Percentiles rank a stretch among this genome's conserved stretches.
Evolutionary conservation across 2,888 invertebrate species (phyloP).

Genomic region (Tanypteryx hageni): DNA sequence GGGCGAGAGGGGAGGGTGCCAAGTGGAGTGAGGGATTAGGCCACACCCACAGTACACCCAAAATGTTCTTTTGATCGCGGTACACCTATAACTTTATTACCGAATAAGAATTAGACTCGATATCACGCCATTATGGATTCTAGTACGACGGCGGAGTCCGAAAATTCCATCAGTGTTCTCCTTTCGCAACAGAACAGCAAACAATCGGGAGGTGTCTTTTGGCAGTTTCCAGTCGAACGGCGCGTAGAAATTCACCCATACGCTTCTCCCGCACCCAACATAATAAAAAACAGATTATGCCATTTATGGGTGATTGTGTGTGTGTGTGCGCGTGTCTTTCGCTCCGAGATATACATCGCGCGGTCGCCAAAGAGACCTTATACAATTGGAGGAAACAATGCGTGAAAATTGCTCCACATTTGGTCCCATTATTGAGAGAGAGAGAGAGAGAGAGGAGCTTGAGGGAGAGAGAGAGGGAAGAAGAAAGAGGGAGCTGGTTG

Average conservation of each 20-base stretch:
- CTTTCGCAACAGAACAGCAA: no score
- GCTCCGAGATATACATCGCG: not conserved
- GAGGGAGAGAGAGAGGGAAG: not conserved
- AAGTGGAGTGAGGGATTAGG: no score
- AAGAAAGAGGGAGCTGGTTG: not conserved
- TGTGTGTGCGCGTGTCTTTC: not conserved
- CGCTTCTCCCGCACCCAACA: not conserved
- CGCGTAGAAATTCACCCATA: not conserved
- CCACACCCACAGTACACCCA: no score
- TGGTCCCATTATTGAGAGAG: not conserved
- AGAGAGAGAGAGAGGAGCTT: not conserved
- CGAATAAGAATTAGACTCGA: no score
- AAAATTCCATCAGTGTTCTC: no score
- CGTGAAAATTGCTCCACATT: conserved; percentile 15
- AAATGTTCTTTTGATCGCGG: no score
- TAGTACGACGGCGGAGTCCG: no score
- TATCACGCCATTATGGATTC: no score
- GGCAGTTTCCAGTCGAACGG: no score
- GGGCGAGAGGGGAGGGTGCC: no score
- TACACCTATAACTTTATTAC: no score
- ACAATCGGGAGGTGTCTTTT: no score
- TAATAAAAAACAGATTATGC: not conserved
- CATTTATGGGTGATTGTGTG: not conserved
- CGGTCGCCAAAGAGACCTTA: not conserved
- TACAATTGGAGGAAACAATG: conserved; percentile 6